phyloP scores from a whole-genome alignment of 1,140 invertebrate genomes.

The Onthophagus taurus region DNA sequence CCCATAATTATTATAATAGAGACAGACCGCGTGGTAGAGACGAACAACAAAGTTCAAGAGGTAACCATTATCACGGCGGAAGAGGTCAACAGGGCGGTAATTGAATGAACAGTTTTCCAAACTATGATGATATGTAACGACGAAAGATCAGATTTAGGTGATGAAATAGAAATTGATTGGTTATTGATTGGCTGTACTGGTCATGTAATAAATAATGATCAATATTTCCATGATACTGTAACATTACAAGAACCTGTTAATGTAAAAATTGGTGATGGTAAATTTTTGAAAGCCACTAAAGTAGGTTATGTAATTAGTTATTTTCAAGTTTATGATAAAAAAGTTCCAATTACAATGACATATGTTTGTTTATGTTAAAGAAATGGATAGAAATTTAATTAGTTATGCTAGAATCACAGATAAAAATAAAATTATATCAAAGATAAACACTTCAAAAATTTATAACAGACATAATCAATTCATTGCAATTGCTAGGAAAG shows the following conservation, averaged over 20 bases:
- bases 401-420: constrained; percentile 27
- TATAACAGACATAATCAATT: no score
- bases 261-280: constrained; percentile 25
- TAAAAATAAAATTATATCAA: constrained; percentile 21
- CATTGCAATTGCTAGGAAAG: no score
- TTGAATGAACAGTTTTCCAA: no score
- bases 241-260: constrained; percentile 25
- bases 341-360: constrained; percentile 21
- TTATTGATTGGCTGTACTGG: constrained; percentile 35
- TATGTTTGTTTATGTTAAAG: constrained; percentile 31
- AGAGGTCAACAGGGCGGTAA: no score
- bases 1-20: no score
- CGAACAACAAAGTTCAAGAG: no score
- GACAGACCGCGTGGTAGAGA: no score
- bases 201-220: constrained; percentile 34
- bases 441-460: no score
- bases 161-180: background rate
- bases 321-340: constrained; percentile 19
- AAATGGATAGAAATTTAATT: constrained; percentile 28
- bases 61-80: no score
- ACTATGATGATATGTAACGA: no score
- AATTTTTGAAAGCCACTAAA: constrained; percentile 30
- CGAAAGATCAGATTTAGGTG: no score
- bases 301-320: constrained; percentile 25
- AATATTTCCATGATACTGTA: constrained; percentile 28